Base-by-base conservation (phyloP, 2,797 vertebrate species). In the Lophura swinhoii region DNA sequence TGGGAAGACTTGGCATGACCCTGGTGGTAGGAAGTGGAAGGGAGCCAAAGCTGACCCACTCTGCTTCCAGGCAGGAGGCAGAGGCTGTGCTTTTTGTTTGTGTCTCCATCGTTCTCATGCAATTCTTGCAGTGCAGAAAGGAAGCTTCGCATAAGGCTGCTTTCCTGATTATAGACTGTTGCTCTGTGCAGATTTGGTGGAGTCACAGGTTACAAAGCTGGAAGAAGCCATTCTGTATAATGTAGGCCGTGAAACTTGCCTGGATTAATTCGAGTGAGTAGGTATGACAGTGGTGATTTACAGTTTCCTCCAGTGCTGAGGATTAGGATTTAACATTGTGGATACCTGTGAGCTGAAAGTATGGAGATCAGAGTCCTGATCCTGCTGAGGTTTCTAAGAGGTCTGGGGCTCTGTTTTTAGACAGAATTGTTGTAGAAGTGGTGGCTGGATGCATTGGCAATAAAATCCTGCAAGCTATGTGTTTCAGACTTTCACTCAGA, bases 261-360 rank as follows among this genome's bases (percentile, higher is more conserved):
- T 43, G 41, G 24, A 4, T 39, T 63, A 39, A 4, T 39, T 63
- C 26, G 14, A 0, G 5, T 23, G 49, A 51, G 62, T 35, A 0
- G 0, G 5, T 0, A 2, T 43, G 35, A 51, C 51, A 15, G 67
- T 0, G 2, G 53, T 53, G 84, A 80, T 0, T 1, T 28, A 22
- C 22, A 20, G 22, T 20, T 67, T 62, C 53, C 41, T 16, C 7
- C 62, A 59, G 39, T 29, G 10, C 37, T 0, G 5, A 43, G 29
- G 33, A 29, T 17, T 41, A 60, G 48, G 64, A 44, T 76, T 90
- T 88, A n/a, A n/a, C 7, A 20, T 35, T 60, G 4, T 41, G n/a
- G 43, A n/a, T n/a, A 43, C 10, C 12, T 59, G 15, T 35, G 59
- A 72, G 7, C 29, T 2, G 2, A 35, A 71, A 78, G 37, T 29